phyloP scores from a whole-genome alignment of 2,797 vertebrate genomes.

The Psittacula derbiana region DNA sequence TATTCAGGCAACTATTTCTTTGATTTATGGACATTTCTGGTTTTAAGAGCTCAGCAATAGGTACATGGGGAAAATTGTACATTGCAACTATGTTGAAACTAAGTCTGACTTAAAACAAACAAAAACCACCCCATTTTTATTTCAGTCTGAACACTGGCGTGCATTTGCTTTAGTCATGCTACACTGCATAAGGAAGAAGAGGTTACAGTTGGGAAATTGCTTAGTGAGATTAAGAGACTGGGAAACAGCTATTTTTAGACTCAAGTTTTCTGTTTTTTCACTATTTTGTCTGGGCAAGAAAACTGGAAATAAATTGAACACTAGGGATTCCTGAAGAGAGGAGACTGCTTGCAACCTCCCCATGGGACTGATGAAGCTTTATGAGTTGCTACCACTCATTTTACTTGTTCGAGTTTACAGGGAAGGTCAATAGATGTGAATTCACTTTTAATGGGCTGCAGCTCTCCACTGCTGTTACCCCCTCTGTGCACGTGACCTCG shows the following conservation, averaged over 20 bases:
- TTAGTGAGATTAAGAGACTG: background rate
- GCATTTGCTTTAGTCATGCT: background rate
- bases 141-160: background rate
- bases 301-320: background rate
- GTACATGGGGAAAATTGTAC: background rate
- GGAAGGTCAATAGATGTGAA: background rate
- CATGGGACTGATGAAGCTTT: slow-evolving; percentile 13
- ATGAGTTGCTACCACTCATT: slow-evolving; percentile 3
- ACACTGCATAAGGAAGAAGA: background rate
- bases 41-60: background rate
- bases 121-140: no score
- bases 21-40: background rate
- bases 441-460: slow-evolving; percentile 8
- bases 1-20: background rate
- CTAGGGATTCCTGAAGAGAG: background rate
- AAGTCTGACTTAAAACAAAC: background rate
- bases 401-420: background rate
- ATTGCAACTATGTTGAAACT: background rate
- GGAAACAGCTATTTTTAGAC: slow-evolving; percentile 37
- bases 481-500: background rate
- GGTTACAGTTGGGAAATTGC: background rate
- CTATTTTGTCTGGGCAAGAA: slow-evolving; percentile 2
- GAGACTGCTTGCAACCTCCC: background rate
- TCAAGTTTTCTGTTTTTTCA: slow-evolving; percentile 4
- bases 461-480: background rate